Evolutionary conservation across 2,888 invertebrate genomes (phyloP).

Genomic region (Macroteleia sp.): DNA sequence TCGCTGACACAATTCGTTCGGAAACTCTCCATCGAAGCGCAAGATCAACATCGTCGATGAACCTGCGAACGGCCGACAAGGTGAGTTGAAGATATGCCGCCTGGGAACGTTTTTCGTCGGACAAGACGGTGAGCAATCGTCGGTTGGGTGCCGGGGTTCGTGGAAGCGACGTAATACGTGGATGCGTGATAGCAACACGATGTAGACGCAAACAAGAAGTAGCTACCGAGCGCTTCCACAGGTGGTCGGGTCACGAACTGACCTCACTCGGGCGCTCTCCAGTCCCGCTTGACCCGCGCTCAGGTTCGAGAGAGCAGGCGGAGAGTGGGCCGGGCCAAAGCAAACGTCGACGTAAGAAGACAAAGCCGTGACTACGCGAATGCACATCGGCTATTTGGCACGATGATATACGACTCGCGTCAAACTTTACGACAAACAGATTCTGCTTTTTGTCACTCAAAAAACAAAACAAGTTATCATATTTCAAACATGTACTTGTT

Average conservation of each 20-base stretch:
- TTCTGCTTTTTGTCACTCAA: too few species aligned
- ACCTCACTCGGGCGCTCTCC: conserved; percentile 72
- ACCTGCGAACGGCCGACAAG: conserved; percentile 18
- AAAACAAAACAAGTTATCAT: too few species aligned
- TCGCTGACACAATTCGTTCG: too few species aligned
- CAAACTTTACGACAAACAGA: conserved; percentile 3
- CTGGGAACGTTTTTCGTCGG: conserved; percentile 46
- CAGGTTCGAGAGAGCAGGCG: conserved; percentile 37
- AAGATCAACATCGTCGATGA: conserved; percentile 15
- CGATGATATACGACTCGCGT: conserved; percentile 9
- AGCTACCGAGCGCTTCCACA: conserved; percentile 77
- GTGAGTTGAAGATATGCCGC: conserved; percentile 13
- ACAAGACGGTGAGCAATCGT: conserved; percentile 43
- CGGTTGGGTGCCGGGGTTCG: conserved; percentile 32
- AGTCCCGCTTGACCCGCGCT: conserved; percentile 64
- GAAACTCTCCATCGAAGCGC: background rate
- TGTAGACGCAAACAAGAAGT: conserved; percentile 66
- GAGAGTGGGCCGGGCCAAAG: conserved; percentile 28
- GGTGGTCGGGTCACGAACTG: conserved; percentile 81
- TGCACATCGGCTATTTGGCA: conserved; percentile 16
- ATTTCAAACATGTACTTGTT: too few species aligned
- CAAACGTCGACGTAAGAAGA: conserved; percentile 52
- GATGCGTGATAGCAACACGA: conserved; percentile 63
- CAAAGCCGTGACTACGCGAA: conserved; percentile 22
- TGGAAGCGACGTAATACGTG: conserved; percentile 57